Percentiles rank a stretch among this genome's conserved stretches.
phyloP scores from a whole-genome alignment of 1,140 invertebrate genomes.

The Brachionus rotundiformis region DNA sequence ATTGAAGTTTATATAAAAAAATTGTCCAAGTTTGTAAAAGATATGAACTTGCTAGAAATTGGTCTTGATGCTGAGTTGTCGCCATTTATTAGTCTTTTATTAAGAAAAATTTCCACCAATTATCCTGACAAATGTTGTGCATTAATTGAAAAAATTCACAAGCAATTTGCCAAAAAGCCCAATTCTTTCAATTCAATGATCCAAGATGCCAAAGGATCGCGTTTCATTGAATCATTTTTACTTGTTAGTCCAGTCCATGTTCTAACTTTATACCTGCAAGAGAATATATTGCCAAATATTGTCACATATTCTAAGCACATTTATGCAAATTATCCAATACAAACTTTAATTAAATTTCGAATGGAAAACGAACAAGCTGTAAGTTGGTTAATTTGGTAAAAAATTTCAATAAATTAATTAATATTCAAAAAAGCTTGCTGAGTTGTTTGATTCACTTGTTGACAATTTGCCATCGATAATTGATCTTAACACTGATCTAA shows the following conservation, averaged over 20 bases:
- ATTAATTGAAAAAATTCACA: constrained; percentile 1
- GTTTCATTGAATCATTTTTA: constrained; percentile 50
- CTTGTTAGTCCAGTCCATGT: background rate
- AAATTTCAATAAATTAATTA: background rate
- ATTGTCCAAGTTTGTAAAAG: background rate
- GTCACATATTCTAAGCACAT: constrained; percentile 42
- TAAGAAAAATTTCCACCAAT: constrained; percentile 32
- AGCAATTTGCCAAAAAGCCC: constrained; percentile 45
- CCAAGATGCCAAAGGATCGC: constrained; percentile 41
- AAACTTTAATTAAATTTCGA: constrained; percentile 36
- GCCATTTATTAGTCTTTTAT: constrained; percentile 26
- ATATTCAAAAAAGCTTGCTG: background rate
- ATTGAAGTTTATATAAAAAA: constrained; percentile 20
- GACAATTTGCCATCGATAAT: constrained; percentile 46
- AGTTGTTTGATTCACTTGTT: constrained; percentile 11
- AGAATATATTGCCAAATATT: constrained; percentile 26
- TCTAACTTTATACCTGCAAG: background rate
- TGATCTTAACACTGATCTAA: constrained; percentile 36
- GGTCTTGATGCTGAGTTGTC: background rate
- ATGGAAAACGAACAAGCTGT: constrained; percentile 26
- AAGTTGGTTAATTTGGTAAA: background rate
- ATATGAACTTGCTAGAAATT: constrained; percentile 15
- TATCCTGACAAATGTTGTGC: constrained; percentile 1
- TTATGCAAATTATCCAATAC: constrained; percentile 49
- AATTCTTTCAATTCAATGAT: constrained; percentile 49